Evolutionary conservation across 2,797 vertebrate genomes (phyloP).

Genomic region (Lepilemur ruficaudatus): DNA sequence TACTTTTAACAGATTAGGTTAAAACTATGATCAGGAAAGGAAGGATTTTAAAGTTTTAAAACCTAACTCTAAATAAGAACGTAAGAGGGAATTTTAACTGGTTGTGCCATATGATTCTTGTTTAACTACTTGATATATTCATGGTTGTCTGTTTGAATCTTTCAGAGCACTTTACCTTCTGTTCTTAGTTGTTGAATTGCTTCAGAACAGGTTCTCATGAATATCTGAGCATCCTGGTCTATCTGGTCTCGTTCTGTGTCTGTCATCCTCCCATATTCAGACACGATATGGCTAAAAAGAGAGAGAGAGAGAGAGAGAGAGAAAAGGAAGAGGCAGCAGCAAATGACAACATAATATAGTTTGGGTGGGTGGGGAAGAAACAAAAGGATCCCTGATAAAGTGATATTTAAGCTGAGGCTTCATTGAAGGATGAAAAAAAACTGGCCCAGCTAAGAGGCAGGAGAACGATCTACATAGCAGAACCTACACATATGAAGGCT

Average conservation of each 20-base stretch:
- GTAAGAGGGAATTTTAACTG: background rate
- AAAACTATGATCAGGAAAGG: background rate
- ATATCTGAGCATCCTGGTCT: conserved; percentile 97
- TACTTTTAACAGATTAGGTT: background rate
- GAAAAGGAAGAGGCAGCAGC: background rate
- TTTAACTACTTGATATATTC: background rate
- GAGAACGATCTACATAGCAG: background rate
- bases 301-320: background rate
- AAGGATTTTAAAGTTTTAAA: background rate
- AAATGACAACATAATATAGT: fast-evolving
- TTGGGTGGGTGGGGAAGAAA: background rate
- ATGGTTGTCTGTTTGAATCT: fast-evolving
- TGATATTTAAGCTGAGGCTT: background rate
- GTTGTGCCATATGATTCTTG: fast-evolving
- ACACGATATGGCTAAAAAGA: conserved; percentile 90
- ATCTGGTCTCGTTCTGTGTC: conserved; percentile 97
- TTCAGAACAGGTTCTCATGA: conserved; percentile 96
- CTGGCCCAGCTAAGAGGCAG: background rate
- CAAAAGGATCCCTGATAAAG: background rate
- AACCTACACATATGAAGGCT: fast-evolving
- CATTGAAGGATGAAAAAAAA: background rate
- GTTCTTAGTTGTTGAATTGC: conserved; percentile 94
- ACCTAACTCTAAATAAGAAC: too few species aligned
- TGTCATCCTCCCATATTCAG: conserved; percentile 93
- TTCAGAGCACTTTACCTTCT: conserved; percentile 88